These are phyloP conservation scores for Elachura formosa DNA, from an alignment of 2,113 vertebrate species.

Conservation along the genomic window DNA sequence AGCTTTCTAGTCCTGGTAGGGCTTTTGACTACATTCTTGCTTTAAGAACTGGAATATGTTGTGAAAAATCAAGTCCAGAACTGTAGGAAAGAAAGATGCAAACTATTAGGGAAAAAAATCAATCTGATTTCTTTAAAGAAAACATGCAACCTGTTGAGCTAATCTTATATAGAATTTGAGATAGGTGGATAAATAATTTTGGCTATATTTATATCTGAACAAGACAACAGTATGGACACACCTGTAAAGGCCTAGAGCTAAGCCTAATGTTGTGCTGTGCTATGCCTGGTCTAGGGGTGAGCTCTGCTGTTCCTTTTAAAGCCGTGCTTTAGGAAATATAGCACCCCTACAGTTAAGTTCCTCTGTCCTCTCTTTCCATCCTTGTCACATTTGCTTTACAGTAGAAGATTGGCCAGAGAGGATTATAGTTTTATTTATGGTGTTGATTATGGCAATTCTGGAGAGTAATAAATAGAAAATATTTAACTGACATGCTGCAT, in stretches of 20 bases:
- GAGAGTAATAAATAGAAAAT: neutral
- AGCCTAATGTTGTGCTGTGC: rapidly evolving
- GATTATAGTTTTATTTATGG: neutral
- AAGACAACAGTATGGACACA: neutral
- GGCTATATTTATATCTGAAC: neutral
- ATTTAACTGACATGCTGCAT: neutral
- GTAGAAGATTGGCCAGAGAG: neutral
- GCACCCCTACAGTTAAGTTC: neutral
- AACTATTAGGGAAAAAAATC: rapidly evolving
- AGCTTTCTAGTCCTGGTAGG: neutral
- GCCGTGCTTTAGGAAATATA: neutral
- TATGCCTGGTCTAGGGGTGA: neutral
- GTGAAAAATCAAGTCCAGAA: neutral
- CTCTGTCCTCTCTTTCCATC: neutral
- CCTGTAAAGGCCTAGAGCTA: neutral
- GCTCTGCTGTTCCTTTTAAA: neutral
- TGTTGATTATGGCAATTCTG: neutral
- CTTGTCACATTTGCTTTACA: neutral
- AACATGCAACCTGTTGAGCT: neutral
- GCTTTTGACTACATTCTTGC: neutral
- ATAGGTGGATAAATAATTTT: neutral
- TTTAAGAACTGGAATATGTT: neutral
- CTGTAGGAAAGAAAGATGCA: neutral
- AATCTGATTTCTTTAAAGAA: neutral
- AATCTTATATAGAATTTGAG: neutral